A percentile compares a stretch with the other conserved stretches of the same genome.
phyloP scores from a whole-genome alignment of 2,797 vertebrate genomes.

The Fistularia tabacaria region DNA sequence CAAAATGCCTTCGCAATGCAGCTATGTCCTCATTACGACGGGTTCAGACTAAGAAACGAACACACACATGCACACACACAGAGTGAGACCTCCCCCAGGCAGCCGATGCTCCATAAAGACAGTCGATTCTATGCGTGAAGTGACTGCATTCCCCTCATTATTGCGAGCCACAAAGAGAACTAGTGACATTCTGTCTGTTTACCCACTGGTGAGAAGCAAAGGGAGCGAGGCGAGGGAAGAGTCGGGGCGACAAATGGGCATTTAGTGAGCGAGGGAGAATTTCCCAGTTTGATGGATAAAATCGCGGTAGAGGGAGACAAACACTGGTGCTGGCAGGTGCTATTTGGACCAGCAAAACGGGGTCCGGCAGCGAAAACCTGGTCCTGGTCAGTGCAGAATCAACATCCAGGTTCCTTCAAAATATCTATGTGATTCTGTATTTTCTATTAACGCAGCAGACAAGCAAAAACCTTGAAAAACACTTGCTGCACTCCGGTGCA shows the following conservation, averaged over 20 bases:
- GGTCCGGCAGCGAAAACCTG: no score
- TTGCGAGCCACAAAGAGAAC: constrained; percentile 46
- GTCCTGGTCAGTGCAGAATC: no score
- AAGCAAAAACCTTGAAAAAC: not conserved
- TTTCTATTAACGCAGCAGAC: no score
- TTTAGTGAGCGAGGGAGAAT: constrained; percentile 24
- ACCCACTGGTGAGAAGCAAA: constrained; percentile 21
- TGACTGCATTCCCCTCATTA: constrained; percentile 55
- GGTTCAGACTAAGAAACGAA: not conserved
- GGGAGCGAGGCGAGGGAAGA: constrained; percentile 16
- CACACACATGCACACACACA: constrained; percentile 11
- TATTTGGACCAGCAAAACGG: no score
- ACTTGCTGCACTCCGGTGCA: not conserved
- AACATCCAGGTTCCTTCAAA: no score
- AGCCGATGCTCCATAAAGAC: constrained; percentile 53
- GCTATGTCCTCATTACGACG: not conserved
- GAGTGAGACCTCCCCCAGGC: constrained; percentile 26
- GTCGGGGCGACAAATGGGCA: constrained; percentile 35
- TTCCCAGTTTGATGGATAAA: constrained; percentile 39
- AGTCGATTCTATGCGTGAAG: constrained; percentile 55
- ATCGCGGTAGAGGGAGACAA: constrained; percentile 1
- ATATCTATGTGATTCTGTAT: no score
- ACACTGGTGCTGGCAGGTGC: not conserved
- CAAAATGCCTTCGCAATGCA: not conserved
- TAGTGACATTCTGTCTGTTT: constrained; percentile 50